Base-by-base conservation (phyloP, 1,140 invertebrate species). In the Prorops nasuta region DNA sequence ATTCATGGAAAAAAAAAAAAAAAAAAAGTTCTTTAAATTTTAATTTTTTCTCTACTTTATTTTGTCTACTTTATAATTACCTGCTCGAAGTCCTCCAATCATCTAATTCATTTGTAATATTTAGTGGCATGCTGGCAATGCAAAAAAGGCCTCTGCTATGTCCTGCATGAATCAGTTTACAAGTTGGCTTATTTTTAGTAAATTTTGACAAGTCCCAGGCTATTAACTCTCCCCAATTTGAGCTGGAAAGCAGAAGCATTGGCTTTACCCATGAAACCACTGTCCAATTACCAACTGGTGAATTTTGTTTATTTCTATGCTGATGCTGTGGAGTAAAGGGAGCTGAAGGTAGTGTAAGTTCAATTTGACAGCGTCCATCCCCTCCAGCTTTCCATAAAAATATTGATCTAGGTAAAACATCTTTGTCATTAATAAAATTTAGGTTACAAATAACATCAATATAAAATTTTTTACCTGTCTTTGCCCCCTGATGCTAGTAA, bases 341-440 rank as follows among this genome's bases (percentile, higher is more conserved):
- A 43, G 4, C 2, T 31, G 58, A 56, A 1, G 18, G n/a, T 12
- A 19, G 53, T 51, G 72, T 68, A 14, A 76, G 16, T 50, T 54
- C 54, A 35, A 81, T 40, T 46, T 61, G 49, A 14, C 52, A 54
- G 54, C 77, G 62, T 8, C 81, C 81, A 71, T 84, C 81, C 31
- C 69, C 71, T 22, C 79, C 79, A 22, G 81, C 78, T 58, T 72
- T 69, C 81, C 83, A 84, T 38, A 85, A 77, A 59, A 67, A 82
- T 53, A 84, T 70, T 14, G 51, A 64, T 42, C 72, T 78, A 49
- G 60, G n/a, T n/a, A n/a, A n/a, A n/a, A n/a, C n/a, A n/a, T n/a
- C n/a, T n/a, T n/a, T n/a, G n/a, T n/a, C n/a, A 16, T 22, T 17
- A 14, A 9, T 19, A 39, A 43, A 17, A n/a, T n/a, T n/a, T n/a